Percentiles rank a stretch among this genome's conserved stretches.
These are phyloP conservation scores for Trilocha varians DNA, from an alignment of 2,888 invertebrate species.

Conservation along the genomic window DNA sequence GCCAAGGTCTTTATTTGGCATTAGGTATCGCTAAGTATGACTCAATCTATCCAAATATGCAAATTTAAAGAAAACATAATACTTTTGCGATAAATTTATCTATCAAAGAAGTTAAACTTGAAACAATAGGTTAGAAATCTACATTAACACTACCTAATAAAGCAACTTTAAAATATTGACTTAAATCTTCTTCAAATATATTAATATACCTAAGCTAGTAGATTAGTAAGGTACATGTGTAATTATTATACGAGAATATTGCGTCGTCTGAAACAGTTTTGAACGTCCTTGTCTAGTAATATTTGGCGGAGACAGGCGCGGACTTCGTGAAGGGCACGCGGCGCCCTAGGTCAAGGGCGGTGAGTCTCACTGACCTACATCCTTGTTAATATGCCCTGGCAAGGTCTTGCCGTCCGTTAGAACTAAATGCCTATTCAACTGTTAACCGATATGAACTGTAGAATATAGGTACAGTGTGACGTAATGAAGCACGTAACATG, in stretches of 20 bases:
- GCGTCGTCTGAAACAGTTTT: slow-evolving; percentile 9
- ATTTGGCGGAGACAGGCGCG: slow-evolving; percentile 31
- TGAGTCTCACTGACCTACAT: slow-evolving; percentile 60
- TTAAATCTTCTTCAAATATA: too few species aligned
- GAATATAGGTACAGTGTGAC: neutral
- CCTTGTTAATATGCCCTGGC: slow-evolving; percentile 43
- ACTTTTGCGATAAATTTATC: too few species aligned
- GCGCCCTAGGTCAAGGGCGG: slow-evolving; percentile 62
- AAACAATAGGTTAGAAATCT: too few species aligned
- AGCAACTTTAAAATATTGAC: too few species aligned
- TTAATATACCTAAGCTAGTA: too few species aligned
- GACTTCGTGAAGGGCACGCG: slow-evolving; percentile 44
- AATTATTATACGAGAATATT: neutral
- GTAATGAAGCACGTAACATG: neutral
- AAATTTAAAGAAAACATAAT: neutral
- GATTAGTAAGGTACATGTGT: too few species aligned
- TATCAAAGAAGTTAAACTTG: too few species aligned
- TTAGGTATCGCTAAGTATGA: neutral
- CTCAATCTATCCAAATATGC: neutral
- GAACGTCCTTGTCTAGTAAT: slow-evolving; percentile 42
- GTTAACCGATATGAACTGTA: slow-evolving; percentile 12
- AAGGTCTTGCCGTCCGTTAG: slow-evolving; percentile 35
- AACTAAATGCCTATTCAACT: slow-evolving; percentile 32
- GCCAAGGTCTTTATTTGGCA: neutral
- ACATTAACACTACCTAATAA: too few species aligned